Conservation (phyloP, 2,797 vertebrate species). For the Xiphorhynchus erythropygius region DNA sequence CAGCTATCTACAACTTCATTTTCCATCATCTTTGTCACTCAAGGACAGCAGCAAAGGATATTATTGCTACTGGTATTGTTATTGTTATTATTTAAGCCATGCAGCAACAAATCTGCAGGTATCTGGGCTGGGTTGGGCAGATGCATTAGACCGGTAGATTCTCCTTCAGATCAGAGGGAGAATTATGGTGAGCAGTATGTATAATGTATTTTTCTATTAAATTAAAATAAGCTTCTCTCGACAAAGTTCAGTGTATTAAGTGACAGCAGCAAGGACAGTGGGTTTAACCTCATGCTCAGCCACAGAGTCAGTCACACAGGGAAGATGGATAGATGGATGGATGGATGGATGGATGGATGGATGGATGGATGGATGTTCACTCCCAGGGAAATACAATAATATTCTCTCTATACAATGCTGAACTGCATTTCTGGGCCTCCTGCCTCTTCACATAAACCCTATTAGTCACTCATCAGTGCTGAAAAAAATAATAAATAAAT, state of each 20-base stretch:
- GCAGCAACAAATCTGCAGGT: constrained; percentile 38
- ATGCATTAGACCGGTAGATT: not conserved
- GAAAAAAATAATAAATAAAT: constrained; percentile 20
- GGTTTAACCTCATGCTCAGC: constrained; percentile 14
- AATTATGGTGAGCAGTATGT: constrained; percentile 43
- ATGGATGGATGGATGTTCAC: not conserved
- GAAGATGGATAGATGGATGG: constrained; percentile 1
- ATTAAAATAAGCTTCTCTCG: constrained; percentile 28
- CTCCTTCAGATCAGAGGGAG: constrained; percentile 25
- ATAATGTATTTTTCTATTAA: constrained; percentile 46
- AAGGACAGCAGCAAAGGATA: constrained; percentile 72
- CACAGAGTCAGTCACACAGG: not conserved
- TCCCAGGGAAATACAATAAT: not conserved
- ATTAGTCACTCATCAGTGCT: not conserved
- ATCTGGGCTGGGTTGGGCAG: not conserved
- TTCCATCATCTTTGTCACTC: constrained; percentile 75
- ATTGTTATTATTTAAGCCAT: constrained; percentile 61
- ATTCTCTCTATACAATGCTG: not conserved
- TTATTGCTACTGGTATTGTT: constrained; percentile 62
- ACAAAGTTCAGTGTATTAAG: not conserved
- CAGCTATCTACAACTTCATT: constrained; percentile 73
- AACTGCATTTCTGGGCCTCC: not conserved
- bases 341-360: not conserved
- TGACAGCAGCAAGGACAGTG: not conserved
- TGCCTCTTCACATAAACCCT: not conserved